Base-by-base conservation (phyloP, 1,140 invertebrate species). In the Odontomachus brunneus region DNA sequence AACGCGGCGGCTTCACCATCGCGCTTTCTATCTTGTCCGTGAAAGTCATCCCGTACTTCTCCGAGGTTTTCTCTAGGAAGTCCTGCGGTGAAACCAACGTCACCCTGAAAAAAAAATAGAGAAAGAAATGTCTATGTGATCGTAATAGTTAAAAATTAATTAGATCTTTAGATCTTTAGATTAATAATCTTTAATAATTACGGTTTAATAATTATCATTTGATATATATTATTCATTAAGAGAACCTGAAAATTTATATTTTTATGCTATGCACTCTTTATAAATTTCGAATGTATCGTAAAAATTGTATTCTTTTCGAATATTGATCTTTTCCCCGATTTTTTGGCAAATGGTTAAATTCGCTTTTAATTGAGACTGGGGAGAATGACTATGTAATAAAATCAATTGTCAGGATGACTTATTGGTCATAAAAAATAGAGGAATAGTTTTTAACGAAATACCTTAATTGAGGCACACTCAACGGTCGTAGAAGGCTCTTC, bases 401-500 rank as follows among this genome's bases (percentile, higher is more conserved):
- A 44, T 7, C 38, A 7, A 44, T 44, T 7, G 3, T 44, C 38
- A 11, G 9, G 0, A 5, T 44, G 9, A 11, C 38, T 44, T 17
- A 33, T 22, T 19, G 2, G 2, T 9, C 33, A n/a, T 1, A 29
- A 55, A 5, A 1, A 24, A 38, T 1, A n/a, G 19, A 0, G 14
- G 1, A 11, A 9, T 12, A 14, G 26, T 15, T 53, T 29, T 1
- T 12, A 63, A 76, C 66, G 38, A 59, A 9, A 11, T 89, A 94
- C 93, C 93, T 94, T 51, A 96, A 89, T 65, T 95, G 94, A 15
- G 96, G 96, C 7, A 96, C 95, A 48, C 94, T 95, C 38, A 96
- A 86, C 1, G 95, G 96, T 51, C 95, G 92, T 3, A 95, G 93
- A 3, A 96, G 91, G 62, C 94, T 95, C 87, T 95, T 95, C 3